Conservation (phyloP, 2,888 invertebrate species). For the Scelioninae gen. 2 region DNA sequence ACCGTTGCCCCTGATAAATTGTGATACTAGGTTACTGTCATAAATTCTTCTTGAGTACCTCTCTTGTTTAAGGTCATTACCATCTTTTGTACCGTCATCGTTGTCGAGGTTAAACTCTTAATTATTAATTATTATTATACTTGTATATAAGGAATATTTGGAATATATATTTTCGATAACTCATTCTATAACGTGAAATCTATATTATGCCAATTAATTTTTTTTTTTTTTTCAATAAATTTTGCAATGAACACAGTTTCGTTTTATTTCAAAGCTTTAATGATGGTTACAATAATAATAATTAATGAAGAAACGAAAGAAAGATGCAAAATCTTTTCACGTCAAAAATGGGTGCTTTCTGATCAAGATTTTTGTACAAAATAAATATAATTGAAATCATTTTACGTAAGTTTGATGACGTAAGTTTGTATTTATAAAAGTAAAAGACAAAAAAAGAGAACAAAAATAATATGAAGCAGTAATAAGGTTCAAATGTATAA, state of each 20-base stretch:
- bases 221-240: slow-evolving; percentile 44
- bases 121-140: slow-evolving; percentile 38
- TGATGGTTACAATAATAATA: slow-evolving; percentile 15
- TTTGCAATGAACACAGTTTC: slow-evolving; percentile 40
- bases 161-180: slow-evolving; percentile 52
- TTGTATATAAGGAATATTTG: slow-evolving; percentile 53
- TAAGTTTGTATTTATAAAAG: slow-evolving; percentile 39
- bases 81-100: slow-evolving; percentile 51
- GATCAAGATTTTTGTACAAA: slow-evolving; percentile 52
- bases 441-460: background rate
- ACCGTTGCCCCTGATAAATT: slow-evolving; percentile 51
- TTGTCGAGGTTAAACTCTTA: slow-evolving; percentile 35
- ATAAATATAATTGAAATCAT: slow-evolving; percentile 39
- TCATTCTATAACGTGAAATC: slow-evolving; percentile 58
- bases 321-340: slow-evolving; percentile 17
- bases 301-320: slow-evolving; percentile 10
- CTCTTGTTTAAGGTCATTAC: slow-evolving; percentile 52
- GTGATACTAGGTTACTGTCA: slow-evolving; percentile 59
- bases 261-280: slow-evolving; percentile 39
- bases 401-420: slow-evolving; percentile 44
- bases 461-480: slow-evolving; percentile 43
- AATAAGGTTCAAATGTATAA: slow-evolving; percentile 50
- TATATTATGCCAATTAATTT: slow-evolving; percentile 42
- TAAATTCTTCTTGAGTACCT: slow-evolving; percentile 54
- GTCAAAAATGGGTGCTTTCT: slow-evolving; percentile 33